Percentiles rank a stretch among this genome's conserved stretches.
These are phyloP conservation scores for Spatulosminthurus flaviceps DNA, from an alignment of 2,888 invertebrate species.

Conservation along the genomic window DNA sequence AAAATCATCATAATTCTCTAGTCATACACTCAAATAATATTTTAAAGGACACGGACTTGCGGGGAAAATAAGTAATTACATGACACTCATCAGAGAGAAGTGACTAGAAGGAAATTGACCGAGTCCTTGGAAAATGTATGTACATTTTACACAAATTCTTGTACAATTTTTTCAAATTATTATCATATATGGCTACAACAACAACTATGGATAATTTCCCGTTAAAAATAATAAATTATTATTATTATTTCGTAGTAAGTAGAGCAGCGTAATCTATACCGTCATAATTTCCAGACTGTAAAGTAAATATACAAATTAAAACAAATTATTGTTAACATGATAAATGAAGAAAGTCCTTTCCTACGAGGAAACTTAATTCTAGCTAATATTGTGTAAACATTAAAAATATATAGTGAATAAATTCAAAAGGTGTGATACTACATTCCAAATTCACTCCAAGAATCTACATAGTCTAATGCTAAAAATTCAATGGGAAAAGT, in stretches of 20 bases:
- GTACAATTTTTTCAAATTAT: slow-evolving; percentile 30
- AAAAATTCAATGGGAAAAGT: too few relatives aligned
- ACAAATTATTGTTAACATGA: neutral
- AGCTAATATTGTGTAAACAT: too few relatives aligned
- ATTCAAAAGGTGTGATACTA: too few relatives aligned
- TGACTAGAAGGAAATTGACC: slow-evolving; percentile 42
- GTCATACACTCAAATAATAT: neutral
- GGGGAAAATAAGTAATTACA: slow-evolving; percentile 24
- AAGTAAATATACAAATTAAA: neutral
- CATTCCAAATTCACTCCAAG: too few relatives aligned
- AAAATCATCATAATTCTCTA: too few relatives aligned
- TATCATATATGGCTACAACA: neutral
- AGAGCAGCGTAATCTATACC: neutral
- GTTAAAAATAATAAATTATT: neutral
- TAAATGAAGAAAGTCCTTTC: too few relatives aligned
- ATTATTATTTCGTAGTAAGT: neutral
- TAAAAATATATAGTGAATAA: too few relatives aligned
- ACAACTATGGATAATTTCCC: too few relatives aligned
- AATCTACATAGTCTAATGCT: too few relatives aligned
- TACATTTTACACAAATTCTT: slow-evolving; percentile 39
- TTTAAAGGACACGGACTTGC: slow-evolving; percentile 11
- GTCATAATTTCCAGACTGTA: too few relatives aligned
- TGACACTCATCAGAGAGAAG: slow-evolving; percentile 45
- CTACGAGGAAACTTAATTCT: too few relatives aligned
- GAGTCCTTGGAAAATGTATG: slow-evolving; percentile 4